Evolutionary conservation across 2,113 vertebrate species (phyloP), one percentile per base, ranked within the genome.

Genomic region (Argyrosomus japonicus): DNA sequence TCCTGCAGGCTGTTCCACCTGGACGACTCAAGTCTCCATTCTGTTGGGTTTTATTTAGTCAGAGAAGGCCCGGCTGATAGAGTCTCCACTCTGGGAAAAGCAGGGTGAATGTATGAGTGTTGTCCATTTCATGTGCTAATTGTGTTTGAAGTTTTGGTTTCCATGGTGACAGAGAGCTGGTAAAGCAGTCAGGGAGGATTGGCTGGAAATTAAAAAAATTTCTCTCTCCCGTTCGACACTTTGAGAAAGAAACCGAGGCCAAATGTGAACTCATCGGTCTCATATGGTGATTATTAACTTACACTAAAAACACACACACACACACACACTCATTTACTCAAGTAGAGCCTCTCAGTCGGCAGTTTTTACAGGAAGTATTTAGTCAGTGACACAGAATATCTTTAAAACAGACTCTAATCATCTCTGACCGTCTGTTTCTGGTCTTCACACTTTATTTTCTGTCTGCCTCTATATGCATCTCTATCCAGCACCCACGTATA

Each of bases 101-200:
- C 36, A 11, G 3, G 5, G 4, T 6, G 47, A 21, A 29, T 6
- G 45, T 29, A 17, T 32, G 71, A 15, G 53, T 23, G 45, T 9
- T n/a, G 36, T 51, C 64, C 27, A 14, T 36, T 15, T 63, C 11
- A 2, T 56, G 45, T 14, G 3, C 48, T 15, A 29, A 57, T 12
- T 68, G 70, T 56, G 50, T 27, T 57, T 64, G 10, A 29, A 70
- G 36, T 80, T 80, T 64, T 10, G 25, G 63, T 79, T 74, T 40
- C 69, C 63, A 68, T 75, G 71, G 76, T 15, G 64, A 75, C 12
- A 17, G 23, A 50, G 82, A 84, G 70, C 69, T 51, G 69, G 36
- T 9, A 50, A 69, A 56, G 64, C 25, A 4, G 54, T 53, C 4
- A 7, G 12, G 56, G 57, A 32, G 57, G 58, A 48, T 13, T 23